These are phyloP conservation scores for Mormoops blainvillei DNA, from an alignment of 2,113 vertebrate species.

Conservation along the genomic window DNA sequence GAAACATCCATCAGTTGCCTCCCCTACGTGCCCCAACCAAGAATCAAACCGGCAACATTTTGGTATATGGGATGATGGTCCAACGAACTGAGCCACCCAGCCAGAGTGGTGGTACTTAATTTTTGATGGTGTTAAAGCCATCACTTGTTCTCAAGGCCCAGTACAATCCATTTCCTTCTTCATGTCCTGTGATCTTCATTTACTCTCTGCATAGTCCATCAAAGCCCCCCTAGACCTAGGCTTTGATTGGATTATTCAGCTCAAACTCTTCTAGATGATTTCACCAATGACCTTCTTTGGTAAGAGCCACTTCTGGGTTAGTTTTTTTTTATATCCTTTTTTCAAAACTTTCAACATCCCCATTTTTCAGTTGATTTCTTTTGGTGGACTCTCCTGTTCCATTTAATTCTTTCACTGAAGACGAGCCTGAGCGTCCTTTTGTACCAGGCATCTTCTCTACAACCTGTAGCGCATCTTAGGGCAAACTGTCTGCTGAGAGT, in stretches of 20 bases:
- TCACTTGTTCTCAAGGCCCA: background rate
- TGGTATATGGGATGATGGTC: background rate
- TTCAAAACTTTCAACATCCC: background rate
- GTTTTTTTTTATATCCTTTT: background rate
- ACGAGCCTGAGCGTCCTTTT: background rate
- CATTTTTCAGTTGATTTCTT: background rate
- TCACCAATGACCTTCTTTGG: background rate
- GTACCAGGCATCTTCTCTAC: background rate
- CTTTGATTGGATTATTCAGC: background rate
- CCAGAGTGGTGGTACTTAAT: background rate
- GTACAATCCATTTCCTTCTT: background rate
- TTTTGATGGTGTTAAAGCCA: background rate
- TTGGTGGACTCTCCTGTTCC: background rate
- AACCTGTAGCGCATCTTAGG: background rate
- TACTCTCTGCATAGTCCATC: background rate
- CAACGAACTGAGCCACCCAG: background rate
- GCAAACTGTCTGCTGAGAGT: background rate
- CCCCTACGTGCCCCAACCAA: too few species aligned
- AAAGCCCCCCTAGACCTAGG: fast-evolving
- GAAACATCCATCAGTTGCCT: too few species aligned
- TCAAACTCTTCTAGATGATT: background rate
- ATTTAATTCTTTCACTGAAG: background rate
- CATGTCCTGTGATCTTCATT: background rate
- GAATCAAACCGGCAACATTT: too few species aligned
- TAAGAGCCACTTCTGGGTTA: background rate